A percentile compares a stretch with the other conserved stretches of the same genome.
Conservation (phyloP, 2,797 vertebrate species). For the Rousettus madagascariensis region DNA sequence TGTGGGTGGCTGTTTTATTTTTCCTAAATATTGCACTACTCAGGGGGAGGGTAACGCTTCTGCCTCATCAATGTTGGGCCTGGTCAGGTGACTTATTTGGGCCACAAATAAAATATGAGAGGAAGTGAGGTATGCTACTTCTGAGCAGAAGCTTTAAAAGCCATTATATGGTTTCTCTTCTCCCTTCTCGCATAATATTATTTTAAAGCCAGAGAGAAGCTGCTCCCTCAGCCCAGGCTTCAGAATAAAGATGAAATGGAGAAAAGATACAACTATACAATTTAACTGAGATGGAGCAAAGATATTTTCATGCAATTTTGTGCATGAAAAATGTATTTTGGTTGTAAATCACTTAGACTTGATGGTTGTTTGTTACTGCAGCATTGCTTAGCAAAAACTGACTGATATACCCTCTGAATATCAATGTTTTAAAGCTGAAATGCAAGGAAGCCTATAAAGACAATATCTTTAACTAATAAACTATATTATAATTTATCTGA, state of each 20-base stretch:
- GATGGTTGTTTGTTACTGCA: background rate
- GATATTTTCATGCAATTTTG: background rate
- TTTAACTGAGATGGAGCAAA: background rate
- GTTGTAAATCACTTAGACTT: background rate
- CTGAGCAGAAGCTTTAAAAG: background rate
- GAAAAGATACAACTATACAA: background rate
- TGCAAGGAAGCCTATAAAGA: background rate
- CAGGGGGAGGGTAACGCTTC: background rate
- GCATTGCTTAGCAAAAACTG: background rate
- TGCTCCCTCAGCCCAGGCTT: background rate
- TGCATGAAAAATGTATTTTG: background rate
- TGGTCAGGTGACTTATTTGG: background rate
- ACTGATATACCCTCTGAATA: slow-evolving; percentile 20
- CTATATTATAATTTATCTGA: background rate
- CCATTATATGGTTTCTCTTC: background rate
- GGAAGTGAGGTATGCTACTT: background rate
- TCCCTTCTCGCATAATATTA: background rate
- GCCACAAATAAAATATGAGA: background rate
- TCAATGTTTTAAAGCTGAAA: slow-evolving; percentile 39
- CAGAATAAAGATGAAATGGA: background rate
- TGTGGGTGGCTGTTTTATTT: background rate
- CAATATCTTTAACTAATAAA: slow-evolving; percentile 27
- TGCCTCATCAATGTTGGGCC: background rate
- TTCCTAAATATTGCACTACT: background rate
- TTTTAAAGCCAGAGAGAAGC: background rate